phyloP scores from a whole-genome alignment of 2,888 invertebrate genomes.

The Camptogramma bilineatum region DNA sequence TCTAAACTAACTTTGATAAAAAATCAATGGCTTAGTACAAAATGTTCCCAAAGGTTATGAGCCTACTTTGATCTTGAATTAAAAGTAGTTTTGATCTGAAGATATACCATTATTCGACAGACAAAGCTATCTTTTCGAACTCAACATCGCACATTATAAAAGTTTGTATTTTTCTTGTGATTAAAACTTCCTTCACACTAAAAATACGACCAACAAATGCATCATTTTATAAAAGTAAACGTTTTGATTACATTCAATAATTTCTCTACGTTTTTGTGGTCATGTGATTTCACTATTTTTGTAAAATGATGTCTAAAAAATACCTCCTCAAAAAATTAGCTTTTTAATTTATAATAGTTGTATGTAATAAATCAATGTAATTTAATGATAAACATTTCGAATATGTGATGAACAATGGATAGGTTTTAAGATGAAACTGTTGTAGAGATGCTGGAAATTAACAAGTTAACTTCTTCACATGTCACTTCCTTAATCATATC shows the following conservation, averaged over 20 bases:
- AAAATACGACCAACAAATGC: not conserved
- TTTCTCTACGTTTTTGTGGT: not conserved
- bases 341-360: conserved; percentile 38
- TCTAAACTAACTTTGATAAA: conserved; percentile 23
- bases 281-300: conserved; percentile 23
- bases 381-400: conserved; percentile 42
- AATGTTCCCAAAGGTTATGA: conserved; percentile 31
- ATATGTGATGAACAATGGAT: conserved; percentile 49
- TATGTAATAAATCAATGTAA: conserved; percentile 41
- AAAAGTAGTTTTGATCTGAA: conserved; percentile 6
- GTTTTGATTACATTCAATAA: conserved; percentile 1
- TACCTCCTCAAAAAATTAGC: conserved; percentile 39
- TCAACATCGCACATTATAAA: not conserved
- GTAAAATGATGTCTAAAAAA: conserved; percentile 32
- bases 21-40: conserved; percentile 52
- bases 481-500: not conserved
- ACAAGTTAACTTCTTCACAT: conserved; percentile 10
- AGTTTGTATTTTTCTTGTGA: not conserved
- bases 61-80: conserved; percentile 14
- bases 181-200: not conserved
- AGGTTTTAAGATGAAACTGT: conserved; percentile 25
- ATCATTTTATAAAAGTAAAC: conserved; percentile 9
- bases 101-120: not conserved
- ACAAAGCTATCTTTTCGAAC: not conserved
- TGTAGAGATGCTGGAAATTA: conserved; percentile 21